Base-by-base conservation (phyloP, 2,797 vertebrate genomes). In the Ispidina lecontei region DNA sequence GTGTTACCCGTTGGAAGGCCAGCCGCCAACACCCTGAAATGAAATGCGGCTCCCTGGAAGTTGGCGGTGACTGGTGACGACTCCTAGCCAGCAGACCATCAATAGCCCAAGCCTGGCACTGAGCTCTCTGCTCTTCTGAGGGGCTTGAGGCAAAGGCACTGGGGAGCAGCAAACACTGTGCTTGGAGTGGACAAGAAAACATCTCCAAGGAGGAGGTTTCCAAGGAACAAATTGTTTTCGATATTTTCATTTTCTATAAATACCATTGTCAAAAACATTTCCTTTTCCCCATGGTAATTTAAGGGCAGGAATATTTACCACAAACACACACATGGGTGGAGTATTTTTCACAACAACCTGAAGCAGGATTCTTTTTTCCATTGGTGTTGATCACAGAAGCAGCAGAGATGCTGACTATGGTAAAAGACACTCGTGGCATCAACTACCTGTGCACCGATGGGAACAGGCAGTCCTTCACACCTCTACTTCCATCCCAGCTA, bases 11-110 rank as follows among this genome's bases (percentile, higher is more conserved):
- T 4, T 3, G 41, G n/a, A 23, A 0, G 20, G 29, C 19, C 59
- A 9, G 28, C 16, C 12, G 47, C 47, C 47, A 49, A 49, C 47
- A 14, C 25, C 47, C 47, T 1, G 63, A 18, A 33, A 0, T 1
- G 63, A 18, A 33, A 0, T 2, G 46, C 0, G 6, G 28, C 33
- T 46, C 20, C 43, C 8, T 4, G 33, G 16, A 9, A 7, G 15
- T 6, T 0, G 1, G 23, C 1, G 23, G 11, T 0, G 33, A 1
- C 6, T 0, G 1, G 20, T 1, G 21, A 7, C 0, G 33, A 1
- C 7, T 8, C 9, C 4, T 2, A 52, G 25, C 20, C 41, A 3
- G 14, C 35, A 17, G 13, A 12, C 12, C 12, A 23, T 6, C 2
- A 25, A 16, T 7, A 12, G 12, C 49, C 5, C 8, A 0, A 3